These are phyloP conservation scores for Drosophila elegans DNA, from an alignment of 1,140 invertebrate species.

Conservation along the genomic window DNA sequence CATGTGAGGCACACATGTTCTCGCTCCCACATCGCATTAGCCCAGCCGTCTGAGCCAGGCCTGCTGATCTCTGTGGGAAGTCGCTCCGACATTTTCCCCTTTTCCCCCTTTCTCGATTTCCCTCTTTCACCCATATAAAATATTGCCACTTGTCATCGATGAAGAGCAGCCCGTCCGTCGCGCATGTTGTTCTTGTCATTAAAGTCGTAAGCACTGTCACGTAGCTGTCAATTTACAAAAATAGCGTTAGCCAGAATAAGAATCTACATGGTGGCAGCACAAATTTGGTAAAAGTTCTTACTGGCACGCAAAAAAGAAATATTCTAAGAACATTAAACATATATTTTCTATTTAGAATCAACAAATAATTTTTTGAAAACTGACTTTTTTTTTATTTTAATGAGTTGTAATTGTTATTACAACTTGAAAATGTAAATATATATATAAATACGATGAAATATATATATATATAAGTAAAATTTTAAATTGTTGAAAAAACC, in stretches of 20 bases:
- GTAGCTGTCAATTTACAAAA: conserved; percentile 80
- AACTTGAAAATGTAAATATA: too few species aligned
- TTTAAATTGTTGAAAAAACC: too few species aligned
- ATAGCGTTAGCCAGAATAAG: conserved; percentile 67
- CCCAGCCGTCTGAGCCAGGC: conserved; percentile 15
- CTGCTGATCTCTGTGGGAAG: conserved; percentile 65
- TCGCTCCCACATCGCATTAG: conserved; percentile 23
- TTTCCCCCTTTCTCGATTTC: background rate
- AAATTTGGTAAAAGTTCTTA: conserved; percentile 30
- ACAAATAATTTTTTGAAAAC: too few species aligned
- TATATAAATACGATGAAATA: too few species aligned
- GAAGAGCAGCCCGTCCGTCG: conserved; percentile 17
- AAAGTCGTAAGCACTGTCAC: conserved; percentile 79
- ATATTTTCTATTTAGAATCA: background rate
- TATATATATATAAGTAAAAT: too few species aligned
- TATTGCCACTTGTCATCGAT: conserved; percentile 71
- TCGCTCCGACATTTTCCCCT: conserved; percentile 7
- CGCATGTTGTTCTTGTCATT: conserved; percentile 72
- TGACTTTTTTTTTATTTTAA: too few species aligned
- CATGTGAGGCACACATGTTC: conserved; percentile 74
- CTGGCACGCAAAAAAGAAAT: conserved; percentile 2
- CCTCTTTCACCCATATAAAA: conserved; percentile 38
- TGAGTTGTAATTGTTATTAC: too few species aligned
- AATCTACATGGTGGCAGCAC: conserved; percentile 36
- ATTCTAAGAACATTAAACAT: too few species aligned